Conservation (phyloP, 2,797 vertebrate genomes). For the Lutjanus campechanus region DNA sequence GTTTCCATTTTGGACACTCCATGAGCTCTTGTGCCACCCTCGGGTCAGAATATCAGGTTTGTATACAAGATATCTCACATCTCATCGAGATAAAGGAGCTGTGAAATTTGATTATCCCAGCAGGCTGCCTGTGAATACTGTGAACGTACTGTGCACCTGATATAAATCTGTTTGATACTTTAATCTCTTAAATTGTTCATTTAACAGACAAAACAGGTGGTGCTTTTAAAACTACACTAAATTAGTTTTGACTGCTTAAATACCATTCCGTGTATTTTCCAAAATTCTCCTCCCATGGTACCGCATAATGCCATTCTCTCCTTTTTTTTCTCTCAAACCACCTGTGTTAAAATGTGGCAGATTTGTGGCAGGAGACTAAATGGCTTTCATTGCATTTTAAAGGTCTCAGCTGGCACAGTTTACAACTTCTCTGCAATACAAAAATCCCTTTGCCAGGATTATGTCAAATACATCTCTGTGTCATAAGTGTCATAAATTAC, state of each 20-base stretch:
- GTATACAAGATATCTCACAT: background rate
- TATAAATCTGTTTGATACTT: background rate
- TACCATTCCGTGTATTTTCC: background rate
- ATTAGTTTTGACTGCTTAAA: slow-evolving; percentile 18
- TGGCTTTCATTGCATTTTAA: slow-evolving; percentile 30
- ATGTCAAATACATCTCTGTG: slow-evolving; percentile 10
- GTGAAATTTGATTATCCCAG: slow-evolving; percentile 11
- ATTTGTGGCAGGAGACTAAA: slow-evolving; percentile 19
- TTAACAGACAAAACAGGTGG: slow-evolving; percentile 28
- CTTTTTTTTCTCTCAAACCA: slow-evolving; percentile 17
- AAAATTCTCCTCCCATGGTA: background rate
- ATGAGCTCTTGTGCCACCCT: background rate
- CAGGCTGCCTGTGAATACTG: slow-evolving; percentile 3
- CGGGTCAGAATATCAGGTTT: slow-evolving; percentile 5
- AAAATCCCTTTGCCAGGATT: slow-evolving; percentile 19
- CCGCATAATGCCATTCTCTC: background rate
- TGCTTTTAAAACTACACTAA: slow-evolving; percentile 11
- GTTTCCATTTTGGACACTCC: background rate
- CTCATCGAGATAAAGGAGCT: background rate
- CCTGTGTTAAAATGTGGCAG: slow-evolving; percentile 30
- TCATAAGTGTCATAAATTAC: background rate
- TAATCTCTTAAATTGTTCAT: slow-evolving; percentile 5
- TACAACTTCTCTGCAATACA: slow-evolving; percentile 13
- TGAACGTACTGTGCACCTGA: slow-evolving; percentile 2
- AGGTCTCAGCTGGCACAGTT: slow-evolving; percentile 34